Evolutionary conservation across 1,140 invertebrate species (phyloP).

Genomic region (Eurytemora carolleeae): DNA sequence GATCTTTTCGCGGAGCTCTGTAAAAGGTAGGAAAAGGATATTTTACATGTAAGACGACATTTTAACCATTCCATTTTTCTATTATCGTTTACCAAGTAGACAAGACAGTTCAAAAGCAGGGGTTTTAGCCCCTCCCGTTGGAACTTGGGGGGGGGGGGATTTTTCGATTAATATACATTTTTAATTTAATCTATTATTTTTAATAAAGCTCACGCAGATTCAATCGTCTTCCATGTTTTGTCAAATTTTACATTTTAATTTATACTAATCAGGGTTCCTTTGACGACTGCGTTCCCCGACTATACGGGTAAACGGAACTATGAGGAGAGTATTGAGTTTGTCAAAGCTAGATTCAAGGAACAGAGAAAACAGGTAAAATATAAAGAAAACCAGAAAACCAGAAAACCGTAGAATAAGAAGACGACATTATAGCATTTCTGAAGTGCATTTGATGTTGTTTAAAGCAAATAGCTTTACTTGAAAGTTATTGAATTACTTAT

Average conservation of each 20-base stretch:
- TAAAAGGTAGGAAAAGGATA: constrained; percentile 4
- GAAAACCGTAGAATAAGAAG: not conserved
- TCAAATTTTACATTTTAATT: not conserved
- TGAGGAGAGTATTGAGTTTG: not conserved
- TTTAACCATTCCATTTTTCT: not conserved
- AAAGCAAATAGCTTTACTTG: not conserved
- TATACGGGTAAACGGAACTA: not conserved
- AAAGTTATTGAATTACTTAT: not conserved
- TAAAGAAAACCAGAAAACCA: too few relatives aligned
- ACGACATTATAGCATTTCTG: not conserved
- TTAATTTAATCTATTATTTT: not conserved
- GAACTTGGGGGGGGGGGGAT: too few relatives aligned
- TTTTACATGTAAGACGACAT: not conserved
- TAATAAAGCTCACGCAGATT: not conserved
- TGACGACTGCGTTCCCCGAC: not conserved
- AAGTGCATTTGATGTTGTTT: not conserved
- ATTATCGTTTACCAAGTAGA: not conserved
- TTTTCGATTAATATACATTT: not conserved
- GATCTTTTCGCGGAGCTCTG: constrained; percentile 6
- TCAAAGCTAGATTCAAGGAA: constrained; percentile 1
- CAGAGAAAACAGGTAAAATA: not conserved
- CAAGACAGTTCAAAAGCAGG: not conserved
- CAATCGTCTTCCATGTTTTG: not conserved
- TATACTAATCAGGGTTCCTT: not conserved
- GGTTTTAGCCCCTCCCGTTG: not conserved